Base-by-base conservation (phyloP, 2,113 vertebrate genomes). In the Esox niger region DNA sequence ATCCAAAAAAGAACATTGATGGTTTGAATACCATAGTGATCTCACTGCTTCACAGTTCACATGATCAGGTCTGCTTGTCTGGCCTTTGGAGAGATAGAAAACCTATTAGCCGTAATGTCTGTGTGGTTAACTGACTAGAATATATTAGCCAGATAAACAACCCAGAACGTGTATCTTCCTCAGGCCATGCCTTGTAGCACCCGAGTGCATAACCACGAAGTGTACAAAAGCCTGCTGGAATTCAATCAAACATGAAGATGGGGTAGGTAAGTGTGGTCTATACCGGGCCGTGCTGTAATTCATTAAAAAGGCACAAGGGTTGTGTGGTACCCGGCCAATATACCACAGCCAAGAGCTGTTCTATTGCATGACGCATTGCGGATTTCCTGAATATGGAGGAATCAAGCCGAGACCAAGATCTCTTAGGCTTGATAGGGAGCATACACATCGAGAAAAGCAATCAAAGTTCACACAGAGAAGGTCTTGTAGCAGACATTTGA, bases 101-200 rank as follows among this genome's bases (percentile, higher is more conserved):
- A 21, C 55, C 25, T 27, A 13, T 57, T 57, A 27, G 55, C 55
- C 26, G 13, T 57, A 4, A 43, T 43, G 38, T 43, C 38, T 43
- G 13, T 43, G 55, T 57, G 55, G 55, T 57, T 57, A 57, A 57
- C 27, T 57, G 55, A 57, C 55, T 25, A 57, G 55, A 57, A 57
- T 57, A 57, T 11, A 57, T 57, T 57, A 57, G 23, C 25, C 55
- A 13, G 11, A 15, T 15, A 29, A 57, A 57, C 55, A 57, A 23
- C 55, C 55, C 25, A 57, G 55, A 26, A 25, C 55, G 11, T 27
- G 27, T 57, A 57, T 21, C 55, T 57, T 23, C 55, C 55, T 57
- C 55, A 27, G 55, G 55, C 55, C 11, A 57, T 27, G 5, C 35
- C 35, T 38, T 9, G 35, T 38, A 38, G 11, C 7, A 38, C 15